phyloP scores from a whole-genome alignment of 2,888 invertebrate species.

The Cataglyphis altisquamis region DNA sequence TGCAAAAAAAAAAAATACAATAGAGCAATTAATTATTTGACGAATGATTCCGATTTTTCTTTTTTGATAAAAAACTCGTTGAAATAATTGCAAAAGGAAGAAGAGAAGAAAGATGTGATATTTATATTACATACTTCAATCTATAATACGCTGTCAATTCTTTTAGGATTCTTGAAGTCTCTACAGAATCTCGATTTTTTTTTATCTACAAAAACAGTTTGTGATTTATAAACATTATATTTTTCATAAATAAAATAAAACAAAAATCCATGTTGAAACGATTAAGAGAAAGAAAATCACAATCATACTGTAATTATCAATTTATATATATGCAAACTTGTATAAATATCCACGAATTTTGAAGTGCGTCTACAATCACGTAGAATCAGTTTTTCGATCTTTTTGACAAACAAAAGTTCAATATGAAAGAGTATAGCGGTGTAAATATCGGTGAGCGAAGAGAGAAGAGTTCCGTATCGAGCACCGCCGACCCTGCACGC shows the following conservation, averaged over 20 bases:
- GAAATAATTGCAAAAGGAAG: neutral
- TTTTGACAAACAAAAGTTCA: neutral
- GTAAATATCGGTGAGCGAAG: conserved; percentile 14
- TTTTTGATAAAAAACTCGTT: neutral
- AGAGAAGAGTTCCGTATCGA: conserved; percentile 4
- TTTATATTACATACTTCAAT: neutral
- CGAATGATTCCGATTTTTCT: neutral
- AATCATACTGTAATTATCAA: neutral
- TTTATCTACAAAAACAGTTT: neutral
- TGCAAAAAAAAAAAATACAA: neutral
- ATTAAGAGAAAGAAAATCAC: neutral
- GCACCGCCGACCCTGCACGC: conserved; percentile 54
- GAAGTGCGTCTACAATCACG: too few relatives aligned
- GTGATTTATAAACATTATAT: neutral
- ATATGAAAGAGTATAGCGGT: neutral
- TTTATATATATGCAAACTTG: neutral
- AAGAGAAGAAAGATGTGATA: neutral
- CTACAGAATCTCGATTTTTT: neutral
- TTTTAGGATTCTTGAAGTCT: neutral
- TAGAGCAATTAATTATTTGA: neutral
- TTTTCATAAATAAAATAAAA: neutral
- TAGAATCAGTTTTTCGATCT: neutral
- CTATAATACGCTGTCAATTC: neutral
- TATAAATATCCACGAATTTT: neutral
- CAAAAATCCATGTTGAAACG: neutral